A percentile compares a stretch with the other conserved stretches of the same genome.
Evolutionary conservation across 2,797 vertebrate species (phyloP).

Genomic region (Agapornis canus): DNA sequence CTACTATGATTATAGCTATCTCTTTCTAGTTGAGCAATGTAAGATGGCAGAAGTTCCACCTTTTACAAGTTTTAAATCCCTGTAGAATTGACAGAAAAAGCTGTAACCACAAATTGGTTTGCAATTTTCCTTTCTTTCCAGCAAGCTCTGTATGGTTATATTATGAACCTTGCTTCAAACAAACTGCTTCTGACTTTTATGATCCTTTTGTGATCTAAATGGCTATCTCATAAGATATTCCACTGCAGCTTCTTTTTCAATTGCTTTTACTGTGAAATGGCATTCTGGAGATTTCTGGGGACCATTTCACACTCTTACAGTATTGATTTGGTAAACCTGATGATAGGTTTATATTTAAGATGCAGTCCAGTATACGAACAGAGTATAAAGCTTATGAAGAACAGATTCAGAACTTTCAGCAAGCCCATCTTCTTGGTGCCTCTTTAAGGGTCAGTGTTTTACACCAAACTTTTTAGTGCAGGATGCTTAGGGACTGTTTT

Average conservation of each 20-base stretch:
- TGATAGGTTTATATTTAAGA: conserved; percentile 79
- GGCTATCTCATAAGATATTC: conserved; percentile 82
- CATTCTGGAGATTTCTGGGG: conserved; percentile 79
- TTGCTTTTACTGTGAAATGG: conserved; percentile 80
- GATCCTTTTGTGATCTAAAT: conserved; percentile 83
- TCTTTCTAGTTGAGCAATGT: conserved; percentile 61
- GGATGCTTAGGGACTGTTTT: conserved; percentile 8
- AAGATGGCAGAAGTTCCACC: conserved; percentile 74
- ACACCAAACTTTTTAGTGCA: neutral
- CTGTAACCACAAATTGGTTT: conserved; percentile 82
- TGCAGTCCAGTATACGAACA: conserved; percentile 60
- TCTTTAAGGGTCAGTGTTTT: conserved; percentile 4
- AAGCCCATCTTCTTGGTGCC: conserved; percentile 34
- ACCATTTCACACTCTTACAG: conserved; percentile 74
- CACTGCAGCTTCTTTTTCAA: conserved; percentile 75
- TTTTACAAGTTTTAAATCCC: conserved; percentile 82
- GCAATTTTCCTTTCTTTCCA: conserved; percentile 77
- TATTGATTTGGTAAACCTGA: conserved; percentile 81
- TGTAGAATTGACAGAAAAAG: conserved; percentile 77
- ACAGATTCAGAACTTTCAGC: conserved; percentile 53
- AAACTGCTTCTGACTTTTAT: conserved; percentile 83
- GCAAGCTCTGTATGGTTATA: conserved; percentile 76
- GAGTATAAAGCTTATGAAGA: conserved; percentile 65
- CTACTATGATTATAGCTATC: conserved; percentile 61
- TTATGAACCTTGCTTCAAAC: conserved; percentile 80